Percentiles rank a stretch among this genome's conserved stretches.
Conservation (phyloP, 2,888 invertebrate genomes). For the Omphaloscelis lunosa region DNA sequence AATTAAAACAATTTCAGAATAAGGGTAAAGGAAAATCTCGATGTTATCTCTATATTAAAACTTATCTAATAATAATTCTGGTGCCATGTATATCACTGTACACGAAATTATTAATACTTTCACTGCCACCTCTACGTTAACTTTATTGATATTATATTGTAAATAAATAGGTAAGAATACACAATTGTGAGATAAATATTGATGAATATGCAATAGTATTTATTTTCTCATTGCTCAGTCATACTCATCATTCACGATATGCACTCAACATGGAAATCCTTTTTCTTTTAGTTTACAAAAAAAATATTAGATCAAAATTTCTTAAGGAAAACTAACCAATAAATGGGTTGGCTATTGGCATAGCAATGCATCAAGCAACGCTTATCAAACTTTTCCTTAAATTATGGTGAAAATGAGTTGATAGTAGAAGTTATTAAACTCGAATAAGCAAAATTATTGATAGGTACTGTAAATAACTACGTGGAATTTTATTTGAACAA, state of each 20-base stretch:
- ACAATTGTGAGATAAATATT: slow-evolving; percentile 61
- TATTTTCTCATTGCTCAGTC: slow-evolving; percentile 31
- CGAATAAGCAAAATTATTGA: slow-evolving; percentile 19
- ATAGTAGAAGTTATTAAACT: background rate
- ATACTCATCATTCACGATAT: slow-evolving; percentile 14
- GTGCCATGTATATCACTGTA: slow-evolving; percentile 73
- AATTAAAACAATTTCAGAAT: slow-evolving; percentile 24
- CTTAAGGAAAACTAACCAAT: background rate
- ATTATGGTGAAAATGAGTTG: background rate
- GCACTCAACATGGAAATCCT: background rate
- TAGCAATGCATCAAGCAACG: background rate
- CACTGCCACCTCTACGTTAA: slow-evolving; percentile 59
- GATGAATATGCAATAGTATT: slow-evolving; percentile 53
- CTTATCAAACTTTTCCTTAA: background rate
- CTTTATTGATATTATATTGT: slow-evolving; percentile 60
- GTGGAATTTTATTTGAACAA: background rate
- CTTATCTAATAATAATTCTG: slow-evolving; percentile 57
- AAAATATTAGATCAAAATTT: background rate
- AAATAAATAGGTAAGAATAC: slow-evolving; percentile 64
- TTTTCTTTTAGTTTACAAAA: background rate
- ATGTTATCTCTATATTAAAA: slow-evolving; percentile 41
- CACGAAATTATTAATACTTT: slow-evolving; percentile 55
- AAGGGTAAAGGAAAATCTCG: slow-evolving; percentile 34
- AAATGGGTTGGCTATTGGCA: no score
- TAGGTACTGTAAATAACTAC: background rate